Evolutionary conservation across 1,140 invertebrate genomes (phyloP).

Genomic region (Aphis craccivora): DNA sequence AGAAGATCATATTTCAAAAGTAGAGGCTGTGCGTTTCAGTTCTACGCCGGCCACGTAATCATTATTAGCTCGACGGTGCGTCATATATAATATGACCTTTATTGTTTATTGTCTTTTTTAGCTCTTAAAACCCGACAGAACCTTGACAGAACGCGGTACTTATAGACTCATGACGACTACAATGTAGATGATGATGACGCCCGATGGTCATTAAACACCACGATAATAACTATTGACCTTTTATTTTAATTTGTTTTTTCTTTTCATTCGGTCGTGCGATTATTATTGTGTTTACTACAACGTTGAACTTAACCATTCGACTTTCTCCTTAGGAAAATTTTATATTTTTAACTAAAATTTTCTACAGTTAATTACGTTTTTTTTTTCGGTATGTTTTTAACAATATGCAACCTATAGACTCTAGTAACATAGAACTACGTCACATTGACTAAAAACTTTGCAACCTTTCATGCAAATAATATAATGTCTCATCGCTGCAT

Average conservation of each 20-base stretch:
- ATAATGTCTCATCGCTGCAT: background rate
- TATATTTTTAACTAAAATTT: background rate
- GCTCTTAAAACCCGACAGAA: background rate
- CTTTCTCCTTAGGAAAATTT: background rate
- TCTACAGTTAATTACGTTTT: background rate
- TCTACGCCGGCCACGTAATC: background rate
- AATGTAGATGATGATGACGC: background rate
- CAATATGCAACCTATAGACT: background rate
- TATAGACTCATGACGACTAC: no score
- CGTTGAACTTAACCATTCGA: background rate
- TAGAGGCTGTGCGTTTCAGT: background rate
- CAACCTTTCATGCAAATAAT: background rate
- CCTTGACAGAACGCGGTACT: background rate
- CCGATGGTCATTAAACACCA: slow-evolving; percentile 1
- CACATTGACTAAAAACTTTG: background rate
- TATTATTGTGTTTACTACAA: background rate
- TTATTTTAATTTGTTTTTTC: background rate
- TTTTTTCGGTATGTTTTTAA: background rate
- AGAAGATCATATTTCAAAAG: background rate
- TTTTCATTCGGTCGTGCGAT: background rate
- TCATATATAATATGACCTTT: background rate
- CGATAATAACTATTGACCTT: background rate
- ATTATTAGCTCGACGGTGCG: background rate
- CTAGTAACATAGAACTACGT: background rate
- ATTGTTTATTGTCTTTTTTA: background rate